Evolutionary conservation across 2,888 invertebrate genomes (phyloP).

Genomic region (Parasteatoda lunata): DNA sequence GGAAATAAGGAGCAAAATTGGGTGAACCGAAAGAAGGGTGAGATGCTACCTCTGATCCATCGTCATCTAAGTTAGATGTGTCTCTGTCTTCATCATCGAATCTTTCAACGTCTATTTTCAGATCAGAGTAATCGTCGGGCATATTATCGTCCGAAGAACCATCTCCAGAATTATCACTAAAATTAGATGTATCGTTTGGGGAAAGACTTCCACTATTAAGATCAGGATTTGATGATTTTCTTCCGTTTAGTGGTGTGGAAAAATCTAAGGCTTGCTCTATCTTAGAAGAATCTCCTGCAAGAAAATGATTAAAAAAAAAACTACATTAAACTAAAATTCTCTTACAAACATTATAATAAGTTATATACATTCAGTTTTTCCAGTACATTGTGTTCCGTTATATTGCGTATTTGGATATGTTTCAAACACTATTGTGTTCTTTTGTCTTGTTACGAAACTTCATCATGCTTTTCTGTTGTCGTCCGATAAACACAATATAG

Average conservation of each 20-base stretch:
- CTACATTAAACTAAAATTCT: not conserved
- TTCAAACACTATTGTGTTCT: no score
- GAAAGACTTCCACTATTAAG: constrained; percentile 54
- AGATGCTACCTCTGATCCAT: constrained; percentile 46
- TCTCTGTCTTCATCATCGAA: constrained; percentile 54
- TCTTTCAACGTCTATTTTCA: constrained; percentile 53
- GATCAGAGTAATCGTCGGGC: constrained; percentile 25
- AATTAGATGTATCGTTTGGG: constrained; percentile 68
- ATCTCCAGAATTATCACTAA: constrained; percentile 56
- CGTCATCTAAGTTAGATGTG: constrained; percentile 53
- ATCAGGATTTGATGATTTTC: constrained; percentile 37
- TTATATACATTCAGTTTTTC: not conserved
- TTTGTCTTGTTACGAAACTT: no score
- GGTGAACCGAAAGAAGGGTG: constrained; percentile 43
- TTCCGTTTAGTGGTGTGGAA: constrained; percentile 39
- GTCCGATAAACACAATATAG: no score
- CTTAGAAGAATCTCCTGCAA: constrained; percentile 36
- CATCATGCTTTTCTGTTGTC: no score
- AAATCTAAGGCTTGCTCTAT: constrained; percentile 61
- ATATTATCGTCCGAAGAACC: constrained; percentile 52
- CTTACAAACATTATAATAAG: not conserved
- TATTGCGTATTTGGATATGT: no score
- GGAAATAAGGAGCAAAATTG: constrained; percentile 62
- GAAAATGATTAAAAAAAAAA: not conserved
- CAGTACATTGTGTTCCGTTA: no score